Evolutionary conservation across 2,888 invertebrate species (phyloP), one percentile per base, ranked within the genome.

Genomic region (Nezara viridula): DNA sequence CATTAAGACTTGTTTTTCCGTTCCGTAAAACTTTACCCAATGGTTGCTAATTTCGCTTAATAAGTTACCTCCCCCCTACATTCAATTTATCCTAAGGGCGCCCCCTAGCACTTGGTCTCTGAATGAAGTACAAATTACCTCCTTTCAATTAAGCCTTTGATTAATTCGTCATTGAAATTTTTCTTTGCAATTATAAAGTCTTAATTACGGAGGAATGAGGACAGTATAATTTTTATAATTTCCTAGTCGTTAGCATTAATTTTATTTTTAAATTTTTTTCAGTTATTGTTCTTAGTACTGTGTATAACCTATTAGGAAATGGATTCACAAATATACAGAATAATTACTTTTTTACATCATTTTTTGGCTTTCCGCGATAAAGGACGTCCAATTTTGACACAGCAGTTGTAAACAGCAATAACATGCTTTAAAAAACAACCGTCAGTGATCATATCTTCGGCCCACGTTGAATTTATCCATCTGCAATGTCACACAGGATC

Each of bases 61-160:
- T 73, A 73, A 73, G 32, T 5, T 14, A 1, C 14, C 60, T 27
- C n/a, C n/a, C 7, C 60, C n/a, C 27, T 14, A 73, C 66, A 66
- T 32, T 16, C 27, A 73, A 40, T 81, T n/a, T 81, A 40, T 16
- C n/a, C 44, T 12, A n/a, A 81, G 44, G 44, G 44, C 44, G 0
- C n/a, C 5, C 77, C 27, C 2, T 6, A 19, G 19, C n/a, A 2
- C n/a, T 44, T n/a, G 81, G n/a, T n/a, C 24, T 40, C n/a, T 81
- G 24, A 81, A 81, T 81, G 81, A 44, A 81, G 81, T 81, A 21
- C 81, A 81, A 81, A 81, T 81, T 81, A 44, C 81, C 81, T 47
- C 81, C 81, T 81, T 81, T 81, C 81, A 81, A 44, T 81, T 81
- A 81, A 44, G 81, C 44, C 81, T 81, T 81, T 81, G 81, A 81